Conservation (phyloP, 2,797 vertebrate species). For the Sternarchorhynchus goeldii region DNA sequence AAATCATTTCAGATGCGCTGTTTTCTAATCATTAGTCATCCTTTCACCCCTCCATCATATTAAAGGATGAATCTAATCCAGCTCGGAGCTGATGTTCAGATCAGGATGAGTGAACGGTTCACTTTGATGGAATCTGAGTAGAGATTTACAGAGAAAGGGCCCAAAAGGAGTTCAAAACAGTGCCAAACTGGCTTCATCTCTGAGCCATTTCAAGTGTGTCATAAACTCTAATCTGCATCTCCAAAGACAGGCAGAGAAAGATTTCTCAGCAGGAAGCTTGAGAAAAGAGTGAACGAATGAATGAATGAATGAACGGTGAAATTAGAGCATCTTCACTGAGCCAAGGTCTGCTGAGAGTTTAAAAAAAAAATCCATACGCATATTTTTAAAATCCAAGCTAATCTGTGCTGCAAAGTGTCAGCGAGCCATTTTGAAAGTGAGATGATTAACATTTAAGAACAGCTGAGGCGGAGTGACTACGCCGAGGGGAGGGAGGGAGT, state of each 20-base stretch:
- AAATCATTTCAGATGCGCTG: conserved; percentile 49
- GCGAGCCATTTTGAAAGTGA: conserved; percentile 62
- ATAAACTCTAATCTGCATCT: conserved; percentile 46
- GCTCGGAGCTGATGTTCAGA: conserved; percentile 38
- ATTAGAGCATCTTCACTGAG: conserved; percentile 38
- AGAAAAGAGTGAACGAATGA: conserved; percentile 49
- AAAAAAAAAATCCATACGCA: conserved; percentile 34
- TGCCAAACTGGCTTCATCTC: conserved; percentile 31
- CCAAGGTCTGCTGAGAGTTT: conserved; percentile 51
- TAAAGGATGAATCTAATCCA: conserved; percentile 38
- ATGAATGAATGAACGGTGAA: conserved; percentile 49
- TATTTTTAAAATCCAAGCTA: conserved; percentile 59
- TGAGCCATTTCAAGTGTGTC: conserved; percentile 40
- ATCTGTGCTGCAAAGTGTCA: conserved; percentile 61
- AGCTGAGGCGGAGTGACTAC: conserved; percentile 51
- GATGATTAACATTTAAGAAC: conserved; percentile 71
- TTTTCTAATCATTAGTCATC: conserved; percentile 47
- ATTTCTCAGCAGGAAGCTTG: conserved; percentile 36
- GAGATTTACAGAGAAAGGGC: conserved; percentile 38
- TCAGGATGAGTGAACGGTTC: conserved; percentile 44
- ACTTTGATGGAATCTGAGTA: conserved; percentile 38
- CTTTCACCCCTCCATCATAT: conserved; percentile 45
- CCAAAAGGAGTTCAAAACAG: conserved; percentile 35
- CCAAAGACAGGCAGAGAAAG: conserved; percentile 29
- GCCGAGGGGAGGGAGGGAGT: not conserved